Evolutionary conservation across 2,888 invertebrate species (phyloP).

Genomic region (Spodoptera picta): DNA sequence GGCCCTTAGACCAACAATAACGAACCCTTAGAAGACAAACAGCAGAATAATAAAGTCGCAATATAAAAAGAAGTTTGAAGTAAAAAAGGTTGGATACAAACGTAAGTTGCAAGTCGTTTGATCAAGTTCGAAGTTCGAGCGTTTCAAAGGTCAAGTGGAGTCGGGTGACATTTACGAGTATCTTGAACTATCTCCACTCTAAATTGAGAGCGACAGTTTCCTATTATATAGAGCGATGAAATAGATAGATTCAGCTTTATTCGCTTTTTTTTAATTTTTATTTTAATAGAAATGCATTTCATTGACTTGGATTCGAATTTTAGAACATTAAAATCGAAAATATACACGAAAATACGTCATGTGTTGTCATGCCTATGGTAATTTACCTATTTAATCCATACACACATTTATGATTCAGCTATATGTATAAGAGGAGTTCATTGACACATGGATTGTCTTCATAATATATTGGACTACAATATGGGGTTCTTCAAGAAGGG

Average conservation of each 20-base stretch:
- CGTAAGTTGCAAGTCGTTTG: constrained; percentile 19
- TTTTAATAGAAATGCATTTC: background rate
- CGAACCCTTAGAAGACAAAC: background rate
- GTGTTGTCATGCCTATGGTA: no score
- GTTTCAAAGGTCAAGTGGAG: constrained; percentile 26
- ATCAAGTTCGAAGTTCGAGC: constrained; percentile 19
- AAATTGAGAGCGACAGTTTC: constrained; percentile 2
- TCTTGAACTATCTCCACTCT: constrained; percentile 5
- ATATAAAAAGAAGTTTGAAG: background rate
- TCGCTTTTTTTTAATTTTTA: background rate
- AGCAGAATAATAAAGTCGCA: background rate
- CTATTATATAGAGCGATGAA: no score
- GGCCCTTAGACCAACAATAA: background rate
- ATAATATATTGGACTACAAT: no score
- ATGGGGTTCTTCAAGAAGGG: no score
- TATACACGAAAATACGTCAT: no score
- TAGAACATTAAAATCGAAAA: no score
- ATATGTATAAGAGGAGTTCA: no score
- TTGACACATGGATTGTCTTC: no score
- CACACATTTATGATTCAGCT: no score
- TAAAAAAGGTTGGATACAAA: constrained; percentile 10
- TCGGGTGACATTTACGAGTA: constrained; percentile 12
- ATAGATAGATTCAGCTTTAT: background rate
- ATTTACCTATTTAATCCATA: no score
- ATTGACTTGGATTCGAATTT: no score